A percentile compares a stretch with the other conserved stretches of the same genome.
These are phyloP conservation scores for Amazona vittata DNA, from an alignment of 2,113 vertebrate genomes.

Conservation along the genomic window DNA sequence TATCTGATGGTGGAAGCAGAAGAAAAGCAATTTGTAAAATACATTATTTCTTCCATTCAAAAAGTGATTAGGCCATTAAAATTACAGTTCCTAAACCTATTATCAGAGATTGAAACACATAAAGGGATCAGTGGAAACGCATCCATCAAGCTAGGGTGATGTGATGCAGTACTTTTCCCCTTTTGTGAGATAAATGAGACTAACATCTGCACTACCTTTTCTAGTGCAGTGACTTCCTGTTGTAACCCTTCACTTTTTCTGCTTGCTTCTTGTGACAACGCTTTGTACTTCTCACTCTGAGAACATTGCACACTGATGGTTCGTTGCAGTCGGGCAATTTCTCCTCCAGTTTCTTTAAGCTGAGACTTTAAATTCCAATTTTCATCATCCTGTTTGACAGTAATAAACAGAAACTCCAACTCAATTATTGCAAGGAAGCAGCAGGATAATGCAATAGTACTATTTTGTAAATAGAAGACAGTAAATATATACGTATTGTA, in stretches of 20 bases:
- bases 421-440: neutral
- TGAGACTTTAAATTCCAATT: slow-evolving; percentile 77
- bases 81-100: neutral
- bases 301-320: slow-evolving; percentile 79
- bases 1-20: neutral
- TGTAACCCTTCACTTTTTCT: slow-evolving; percentile 82
- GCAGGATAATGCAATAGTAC: neutral
- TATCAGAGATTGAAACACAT: neutral
- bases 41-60: neutral
- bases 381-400: slow-evolving; percentile 84
- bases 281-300: slow-evolving; percentile 88
- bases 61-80: neutral
- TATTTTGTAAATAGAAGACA: neutral
- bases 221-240: slow-evolving; percentile 78
- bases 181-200: neutral
- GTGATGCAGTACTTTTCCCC: neutral
- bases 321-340: slow-evolving; percentile 80
- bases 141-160: neutral
- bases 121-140: rapidly evolving
- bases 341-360: slow-evolving; percentile 84
- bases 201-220: slow-evolving; percentile 80
- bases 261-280: slow-evolving; percentile 81
- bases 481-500: neutral
- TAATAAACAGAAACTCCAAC: neutral
- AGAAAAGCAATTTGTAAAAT: neutral